Evolutionary conservation across 2,888 invertebrate species (phyloP).

Genomic region (Gortyna flavago): DNA sequence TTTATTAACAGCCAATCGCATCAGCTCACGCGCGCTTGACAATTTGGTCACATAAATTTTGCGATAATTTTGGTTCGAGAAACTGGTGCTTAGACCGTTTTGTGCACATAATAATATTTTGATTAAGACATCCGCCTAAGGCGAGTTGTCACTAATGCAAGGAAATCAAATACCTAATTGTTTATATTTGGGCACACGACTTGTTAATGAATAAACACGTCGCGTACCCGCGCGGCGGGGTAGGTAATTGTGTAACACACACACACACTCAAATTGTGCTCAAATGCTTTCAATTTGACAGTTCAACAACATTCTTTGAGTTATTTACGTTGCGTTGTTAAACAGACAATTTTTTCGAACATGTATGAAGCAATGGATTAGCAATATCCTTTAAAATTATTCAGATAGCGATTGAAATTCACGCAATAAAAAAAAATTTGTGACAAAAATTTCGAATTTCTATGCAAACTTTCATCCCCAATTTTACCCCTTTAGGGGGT

Average conservation of each 20-base stretch:
- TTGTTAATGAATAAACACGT: not conserved
- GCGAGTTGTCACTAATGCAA: not conserved
- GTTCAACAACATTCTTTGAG: no score
- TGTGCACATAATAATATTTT: constrained; percentile 26
- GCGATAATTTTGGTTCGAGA: not conserved
- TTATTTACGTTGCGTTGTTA: no score
- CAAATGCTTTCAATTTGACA: no score
- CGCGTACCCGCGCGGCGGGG: no score
- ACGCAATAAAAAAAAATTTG: no score
- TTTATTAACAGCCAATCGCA: not conserved
- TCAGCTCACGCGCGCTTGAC: not conserved
- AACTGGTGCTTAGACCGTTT: not conserved
- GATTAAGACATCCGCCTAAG: constrained; percentile 18
- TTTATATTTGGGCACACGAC: not conserved
- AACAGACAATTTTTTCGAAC: no score
- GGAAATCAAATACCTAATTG: not conserved
- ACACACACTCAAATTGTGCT: no score
- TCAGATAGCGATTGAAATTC: no score
- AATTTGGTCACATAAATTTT: not conserved
- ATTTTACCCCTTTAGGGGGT: not conserved
- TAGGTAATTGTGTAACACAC: no score
- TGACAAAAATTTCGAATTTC: not conserved
- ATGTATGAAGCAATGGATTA: no score
- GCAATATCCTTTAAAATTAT: no score
- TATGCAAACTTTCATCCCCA: not conserved